phyloP scores from a whole-genome alignment of 2,888 invertebrate genomes.

The Temnothorax unifasciatus region DNA sequence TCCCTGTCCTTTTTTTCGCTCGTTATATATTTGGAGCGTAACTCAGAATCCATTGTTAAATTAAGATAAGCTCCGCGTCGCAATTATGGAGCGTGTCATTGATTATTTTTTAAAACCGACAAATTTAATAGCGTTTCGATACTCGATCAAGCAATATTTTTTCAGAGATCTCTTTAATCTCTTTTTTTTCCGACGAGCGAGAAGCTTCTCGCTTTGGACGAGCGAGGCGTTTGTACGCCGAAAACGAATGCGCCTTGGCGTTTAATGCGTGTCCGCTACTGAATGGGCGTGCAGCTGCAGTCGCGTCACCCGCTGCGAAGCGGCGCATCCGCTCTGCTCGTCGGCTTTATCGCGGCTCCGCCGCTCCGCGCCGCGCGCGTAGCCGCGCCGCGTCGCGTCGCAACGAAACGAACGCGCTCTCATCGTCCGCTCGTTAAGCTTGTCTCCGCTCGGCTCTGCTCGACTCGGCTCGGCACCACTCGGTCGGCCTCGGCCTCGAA shows the following conservation, averaged over 20 bases:
- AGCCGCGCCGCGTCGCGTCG: constrained; percentile 14
- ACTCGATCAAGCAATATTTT: neutral
- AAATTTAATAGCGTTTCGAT: neutral
- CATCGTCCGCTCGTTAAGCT: constrained; percentile 45
- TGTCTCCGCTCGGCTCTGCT: constrained; percentile 47
- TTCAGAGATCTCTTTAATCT: neutral
- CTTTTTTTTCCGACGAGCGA: neutral
- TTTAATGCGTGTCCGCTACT: constrained; percentile 60
- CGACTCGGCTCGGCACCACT: constrained; percentile 40
- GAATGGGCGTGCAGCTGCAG: constrained; percentile 61
- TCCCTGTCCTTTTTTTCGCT: neutral
- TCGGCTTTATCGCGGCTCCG: constrained; percentile 37
- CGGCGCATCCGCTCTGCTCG: constrained; percentile 54
- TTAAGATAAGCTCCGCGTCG: neutral
- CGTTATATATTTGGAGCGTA: neutral
- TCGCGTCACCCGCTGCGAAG: constrained; percentile 52
- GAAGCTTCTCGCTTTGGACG: neutral
- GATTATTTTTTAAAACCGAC: neutral
- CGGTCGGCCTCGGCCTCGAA: constrained; percentile 44
- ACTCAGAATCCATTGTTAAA: neutral
- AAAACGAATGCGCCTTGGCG: constrained; percentile 32
- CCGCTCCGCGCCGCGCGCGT: constrained; percentile 23
- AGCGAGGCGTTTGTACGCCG: neutral
- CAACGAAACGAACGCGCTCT: constrained; percentile 11
- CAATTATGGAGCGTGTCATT: neutral